Evolutionary conservation across 2,797 vertebrate species (phyloP), one percentile per base, ranked within the genome.

Genomic region (Pipistrellus kuhlii): DNA sequence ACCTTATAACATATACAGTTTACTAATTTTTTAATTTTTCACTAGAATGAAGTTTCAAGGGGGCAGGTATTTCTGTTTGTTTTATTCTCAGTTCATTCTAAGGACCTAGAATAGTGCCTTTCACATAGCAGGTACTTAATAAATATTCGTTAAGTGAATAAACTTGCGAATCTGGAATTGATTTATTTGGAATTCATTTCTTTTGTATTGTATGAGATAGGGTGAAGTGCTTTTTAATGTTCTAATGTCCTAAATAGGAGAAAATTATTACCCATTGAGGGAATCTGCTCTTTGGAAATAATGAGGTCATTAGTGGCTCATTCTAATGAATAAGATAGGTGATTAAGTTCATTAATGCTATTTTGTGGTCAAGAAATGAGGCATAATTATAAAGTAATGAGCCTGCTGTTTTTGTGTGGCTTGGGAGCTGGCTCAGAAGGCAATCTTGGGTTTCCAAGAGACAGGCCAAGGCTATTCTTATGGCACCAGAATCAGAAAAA

Each of bases 241-340:
- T 17, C 10, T 80, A 68, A 41, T 81, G n/a, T 72, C 27, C 32
- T 77, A 66, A 83, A 80, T 78, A 87, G 44, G 44, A 27, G 8
- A n/a, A 41, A 75, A 57, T 51, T 11, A 57, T 90, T 85, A 59
- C 44, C 48, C 6, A 55, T 57, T 32, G 38, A 93, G 44, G 41
- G 57, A 93, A 55, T 76, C 75, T 94, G 53, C 51, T 84, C 32
- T 89, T 68, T 93, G 57, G 64, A 91, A 91, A 93, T 20, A 87
- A 14, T 23, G 53, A 69, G 27, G 30, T 53, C 78, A 86, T 51
- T 94, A 77, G 30, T 68, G 44, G 30, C 17, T 84, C 90, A 86
- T 92, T 95, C 53, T 87, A 83, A 93, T 76, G 57, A 71, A 55
- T 68, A 85, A 92, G 32, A 18, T 35, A 76, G 53, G 38, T 38